Evolutionary conservation across 2,888 invertebrate genomes (phyloP), one percentile per base, ranked within the genome.

Genomic region (Eurois occulta): DNA sequence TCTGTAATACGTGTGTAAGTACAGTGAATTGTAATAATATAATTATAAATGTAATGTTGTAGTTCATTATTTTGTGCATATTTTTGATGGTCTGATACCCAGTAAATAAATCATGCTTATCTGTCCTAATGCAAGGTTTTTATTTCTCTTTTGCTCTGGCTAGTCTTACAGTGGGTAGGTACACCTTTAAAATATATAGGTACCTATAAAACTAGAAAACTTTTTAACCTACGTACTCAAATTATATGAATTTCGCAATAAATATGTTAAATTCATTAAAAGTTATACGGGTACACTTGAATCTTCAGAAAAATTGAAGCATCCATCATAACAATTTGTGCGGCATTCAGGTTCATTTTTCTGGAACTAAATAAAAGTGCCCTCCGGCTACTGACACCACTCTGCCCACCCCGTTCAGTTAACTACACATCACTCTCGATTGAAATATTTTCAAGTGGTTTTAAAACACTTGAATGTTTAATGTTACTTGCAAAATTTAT

Each of bases 361-460:
- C 71, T 80, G 83, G 83, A 87, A 89, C 71, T 83, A 83, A 89
- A 84, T 85, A 87, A 87, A 80, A 90, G 81, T 85, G 79, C 90
- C 94, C 91, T 68, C 73, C 55, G 93, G 94, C 93, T 89, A 92
- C 86, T 84, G 93, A 94, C 91, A 91, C 92, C 87, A 90, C 90
- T 89, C 86, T 83, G 88, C 83, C 81, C 78, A 89, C 89, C 91
- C 87, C 86, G 85, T 87, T 81, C 72, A 85, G 72, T 84, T 86
- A 78, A 88, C 77, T 71, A 80, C 84, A 80, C 80, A 70, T 83
- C 83, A 86, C 73, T 87, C 78, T 73, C 88, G 81, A 78, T 85
- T 87, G 80, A 88, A 88, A 85, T 86, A 83, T 75, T 85, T 80
- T 86, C 68, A 87, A 92, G 91, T 89, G 89, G 86, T 89, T 92